Evolutionary conservation across 2,888 invertebrate species (phyloP), one percentile per base, ranked within the genome.

Genomic region (Chalcosyrphus nemorum): DNA sequence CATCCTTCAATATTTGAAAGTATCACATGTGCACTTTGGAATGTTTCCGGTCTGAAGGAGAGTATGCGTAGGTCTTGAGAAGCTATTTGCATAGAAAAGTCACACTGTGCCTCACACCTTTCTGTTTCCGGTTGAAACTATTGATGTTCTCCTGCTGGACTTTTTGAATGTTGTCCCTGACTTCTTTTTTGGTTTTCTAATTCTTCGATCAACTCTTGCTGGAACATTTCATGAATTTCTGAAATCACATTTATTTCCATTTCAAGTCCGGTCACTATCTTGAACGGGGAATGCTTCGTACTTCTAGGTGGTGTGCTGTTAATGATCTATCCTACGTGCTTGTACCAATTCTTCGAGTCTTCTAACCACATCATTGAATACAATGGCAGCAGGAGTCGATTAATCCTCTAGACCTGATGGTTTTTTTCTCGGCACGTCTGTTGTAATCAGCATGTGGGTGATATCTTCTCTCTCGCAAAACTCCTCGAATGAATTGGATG

Each of bases 361-460:
- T 56, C 56, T 32, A 56, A 13, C 7, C 1, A 56, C 56, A 56
- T 24, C 52, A 27, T 27, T 13, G 27, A 27, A 5, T n/a, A 13
- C 24, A 52, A 27, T 52, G 52, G 52, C 13, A 56, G 29, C n/a
- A n/a, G n/a, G 1, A 27, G 9, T 15, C 32, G 32, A 32, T 56
- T 56, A 7, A 56, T 15, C n/a, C 56, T 6, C 56, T 90, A 89
- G 0, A 88, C 89, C 71, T 90, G 90, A 0, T 90, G 89, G 70
- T 90, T 90, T 11, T n/a, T 89, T 88, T 47, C 89, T 52, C 17
- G 91, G 89, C 6, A 90, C 80, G 7, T 89, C 86, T 88, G 84
- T 89, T 1, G 71, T 38, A 1, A 87, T 63, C 52, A 89, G 88
- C 27, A 89, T 45, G 35, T 90, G 90, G n/a, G 61, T 52, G 2